Evolutionary conservation across 2,113 vertebrate species (phyloP).

Genomic region (Murina feae): DNA sequence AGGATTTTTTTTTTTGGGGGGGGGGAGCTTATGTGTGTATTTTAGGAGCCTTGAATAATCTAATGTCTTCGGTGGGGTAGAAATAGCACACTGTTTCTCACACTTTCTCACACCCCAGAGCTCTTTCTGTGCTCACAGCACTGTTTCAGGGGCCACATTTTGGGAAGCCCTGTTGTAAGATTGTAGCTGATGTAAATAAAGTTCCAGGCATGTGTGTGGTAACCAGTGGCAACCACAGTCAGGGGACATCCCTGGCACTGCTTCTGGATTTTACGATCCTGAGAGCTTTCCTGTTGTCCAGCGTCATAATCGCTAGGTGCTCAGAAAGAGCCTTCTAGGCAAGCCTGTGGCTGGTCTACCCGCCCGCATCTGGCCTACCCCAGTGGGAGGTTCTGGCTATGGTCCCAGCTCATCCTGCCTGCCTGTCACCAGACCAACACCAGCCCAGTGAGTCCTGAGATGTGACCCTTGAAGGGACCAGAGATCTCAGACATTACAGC

Average conservation of each 20-base stretch:
- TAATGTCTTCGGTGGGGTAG: neutral
- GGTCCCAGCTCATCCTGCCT: neutral
- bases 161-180: neutral
- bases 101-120: neutral
- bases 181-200: neutral
- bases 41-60: neutral
- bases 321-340: neutral
- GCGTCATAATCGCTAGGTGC: neutral
- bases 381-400: neutral
- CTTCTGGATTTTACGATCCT: neutral
- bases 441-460: neutral
- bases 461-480: neutral
- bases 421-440: neutral
- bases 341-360: neutral
- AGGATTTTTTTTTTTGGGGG: neutral
- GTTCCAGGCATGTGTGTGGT: accelerated
- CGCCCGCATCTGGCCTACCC: neutral
- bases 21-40: neutral
- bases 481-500: neutral
- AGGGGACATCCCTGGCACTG: no score
- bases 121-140: neutral
- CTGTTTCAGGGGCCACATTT: neutral
- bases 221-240: no score
- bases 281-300: neutral
- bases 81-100: neutral